Evolutionary conservation across 2,888 invertebrate species (phyloP).

Genomic region (Sphecodes monilicornis): DNA sequence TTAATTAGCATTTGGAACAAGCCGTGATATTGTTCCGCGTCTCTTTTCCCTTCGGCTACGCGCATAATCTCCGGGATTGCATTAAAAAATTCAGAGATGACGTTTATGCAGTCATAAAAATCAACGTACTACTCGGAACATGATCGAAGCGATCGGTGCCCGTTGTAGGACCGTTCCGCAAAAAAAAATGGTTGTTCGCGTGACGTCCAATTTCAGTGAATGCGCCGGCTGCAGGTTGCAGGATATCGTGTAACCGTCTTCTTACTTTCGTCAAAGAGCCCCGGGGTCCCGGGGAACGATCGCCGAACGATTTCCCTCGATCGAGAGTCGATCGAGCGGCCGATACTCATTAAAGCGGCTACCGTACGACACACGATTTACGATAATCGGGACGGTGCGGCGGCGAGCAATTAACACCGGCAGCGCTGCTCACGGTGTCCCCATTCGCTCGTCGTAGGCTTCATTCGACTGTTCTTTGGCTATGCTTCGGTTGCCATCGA

Average conservation of each 20-base stretch:
- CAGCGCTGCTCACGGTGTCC: slow-evolving; percentile 40
- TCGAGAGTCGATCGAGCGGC: slow-evolving; percentile 9
- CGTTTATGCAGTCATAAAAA: slow-evolving; percentile 3
- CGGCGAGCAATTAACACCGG: slow-evolving; percentile 50
- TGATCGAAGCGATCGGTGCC: not conserved
- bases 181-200: not conserved
- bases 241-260: not conserved
- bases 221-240: no score
- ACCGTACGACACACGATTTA: slow-evolving; percentile 42
- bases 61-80: not conserved
- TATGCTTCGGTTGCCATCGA: slow-evolving; percentile 28
- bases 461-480: not conserved
- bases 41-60: not conserved
- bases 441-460: slow-evolving; percentile 38
- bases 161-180: not conserved
- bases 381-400: slow-evolving; percentile 40
- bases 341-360: slow-evolving; percentile 36
- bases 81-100: not conserved
- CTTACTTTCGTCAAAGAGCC: slow-evolving; percentile 33
- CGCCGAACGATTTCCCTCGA: not conserved
- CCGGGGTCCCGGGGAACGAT: not conserved
- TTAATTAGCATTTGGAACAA: not conserved
- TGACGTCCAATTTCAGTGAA: not conserved
- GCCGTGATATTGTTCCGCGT: not conserved
- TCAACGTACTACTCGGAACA: not conserved